These are phyloP conservation scores for Podiceps cristatus DNA, from an alignment of 2,113 vertebrate genomes.

Conservation along the genomic window DNA sequence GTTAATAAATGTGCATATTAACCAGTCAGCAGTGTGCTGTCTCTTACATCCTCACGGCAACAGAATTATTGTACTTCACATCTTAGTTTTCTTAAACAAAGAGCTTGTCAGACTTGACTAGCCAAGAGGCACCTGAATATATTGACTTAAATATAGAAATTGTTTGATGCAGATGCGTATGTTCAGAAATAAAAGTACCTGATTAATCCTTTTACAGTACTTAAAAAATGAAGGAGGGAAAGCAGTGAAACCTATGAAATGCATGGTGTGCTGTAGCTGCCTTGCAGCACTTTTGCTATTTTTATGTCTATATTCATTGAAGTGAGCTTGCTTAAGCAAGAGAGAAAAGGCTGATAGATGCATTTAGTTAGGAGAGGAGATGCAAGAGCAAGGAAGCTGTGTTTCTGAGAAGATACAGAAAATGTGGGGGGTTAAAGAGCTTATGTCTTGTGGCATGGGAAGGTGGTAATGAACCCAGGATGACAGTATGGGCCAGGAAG, in stretches of 20 bases:
- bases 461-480: not conserved
- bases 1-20: slow-evolving; percentile 34
- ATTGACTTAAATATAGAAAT: slow-evolving; percentile 38
- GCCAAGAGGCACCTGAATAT: slow-evolving; percentile 41
- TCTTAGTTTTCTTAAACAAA: slow-evolving; percentile 57
- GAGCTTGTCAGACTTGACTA: slow-evolving; percentile 61
- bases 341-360: not conserved
- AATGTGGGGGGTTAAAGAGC: not conserved
- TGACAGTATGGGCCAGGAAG: not conserved
- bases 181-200: slow-evolving; percentile 30
- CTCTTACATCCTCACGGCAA: slow-evolving; percentile 41
- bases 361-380: not conserved
- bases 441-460: not conserved
- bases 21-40: slow-evolving; percentile 15
- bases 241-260: slow-evolving; percentile 1
- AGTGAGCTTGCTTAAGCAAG: not conserved
- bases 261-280: fast-evolving
- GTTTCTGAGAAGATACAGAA: not conserved
- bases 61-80: slow-evolving; percentile 2
- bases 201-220: slow-evolving; percentile 25
- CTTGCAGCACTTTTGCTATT: slow-evolving; percentile 38
- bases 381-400: not conserved
- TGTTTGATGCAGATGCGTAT: slow-evolving; percentile 2
- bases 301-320: not conserved
- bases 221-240: not conserved